Base-by-base conservation (phyloP, 2,113 vertebrate species). In the Mesocricetus auratus region DNA sequence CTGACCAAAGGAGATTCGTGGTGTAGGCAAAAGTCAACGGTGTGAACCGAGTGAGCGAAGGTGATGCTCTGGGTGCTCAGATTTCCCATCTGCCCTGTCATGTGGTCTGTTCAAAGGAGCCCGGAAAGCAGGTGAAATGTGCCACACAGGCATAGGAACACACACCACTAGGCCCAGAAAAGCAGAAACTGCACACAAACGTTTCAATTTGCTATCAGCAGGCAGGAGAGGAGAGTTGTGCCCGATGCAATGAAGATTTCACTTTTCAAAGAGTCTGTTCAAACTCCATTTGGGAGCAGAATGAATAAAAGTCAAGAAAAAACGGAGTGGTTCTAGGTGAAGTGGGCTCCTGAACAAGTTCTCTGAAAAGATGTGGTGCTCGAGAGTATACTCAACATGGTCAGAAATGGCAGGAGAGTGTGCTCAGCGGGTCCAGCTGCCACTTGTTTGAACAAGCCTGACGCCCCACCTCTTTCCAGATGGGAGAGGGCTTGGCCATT, bases 381-480 rank as follows among this genome's bases (percentile, higher is more conserved):
- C 22, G 85, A 79, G 66, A 81, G 73, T 2, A 56, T 39, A 45
- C 15, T 86, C 69, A 17, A 56, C 71, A 21, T 6, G 45, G 33
- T 56, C 89, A 93, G 82, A 93, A 89, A 56, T 6, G 69, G 85
- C 88, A 33, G 22, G 66, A 82, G 90, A 47, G 19, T 64, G 73
- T 74, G 83, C 66, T 92, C 88, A 71, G 39, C 1, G 45, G 39
- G 58, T 45, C 78, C 94, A 92, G 91, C 74, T 85, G 75, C 81
- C 89, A 81, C 64, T 92, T 90, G 73, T 95, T 96, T 97, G 74
- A 97, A 96, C 92, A 97, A 89, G 47, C 26, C 69, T 33, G 60
- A 47, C 21, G 53, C 36, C 45, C 58, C 4, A 4, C 53, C 71
- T 6, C 75, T 81, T 89, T 94, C 81, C 92, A 79, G 68, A 58